Base-by-base conservation (phyloP, 2,797 vertebrate species). In the Eutrigla gurnardus region DNA sequence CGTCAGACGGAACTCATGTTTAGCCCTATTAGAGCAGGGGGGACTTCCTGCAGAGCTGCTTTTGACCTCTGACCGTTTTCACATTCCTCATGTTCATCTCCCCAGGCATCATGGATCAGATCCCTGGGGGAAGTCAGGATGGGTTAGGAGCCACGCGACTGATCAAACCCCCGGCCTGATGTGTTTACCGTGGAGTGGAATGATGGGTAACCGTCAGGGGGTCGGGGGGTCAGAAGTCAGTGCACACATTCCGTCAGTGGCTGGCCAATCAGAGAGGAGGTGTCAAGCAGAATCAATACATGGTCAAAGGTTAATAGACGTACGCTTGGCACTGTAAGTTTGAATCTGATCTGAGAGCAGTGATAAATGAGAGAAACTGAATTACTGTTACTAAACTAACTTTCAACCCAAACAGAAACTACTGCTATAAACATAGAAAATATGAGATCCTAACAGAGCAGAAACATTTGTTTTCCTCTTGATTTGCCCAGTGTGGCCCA, bases 91-190 rank as follows among this genome's bases (percentile, higher is more conserved):
- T 37, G 53, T 80, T 74, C 33, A 52, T 71, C 46, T 65, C 50
- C 40, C 67, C 6, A 39, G 50, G 53, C 50, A n/a, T 78, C 72
- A 11, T 43, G 74, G 69, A 69, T 73, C 57, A 60, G 57, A 74
- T 78, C 67, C 42, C 35, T 0, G 36, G 53, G 79, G 75, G 59
- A 73, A 82, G 86, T 89, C 85, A 65, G 73, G 47, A 68, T 53
- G 46, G 49, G 81, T 91, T 86, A 81, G 78, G 69, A 81, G 72
- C 57, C 88, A 88, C 67, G 8, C 73, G 70, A 78, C 76, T 86
- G 90, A 89, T 86, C 86, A 87, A 91, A 83, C 84, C 66, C 18
- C 8, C 8, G 40, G 17, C 50, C 83, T 81, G 54, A 70, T 84
- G 70, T n/a, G n/a, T n/a, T n/a, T n/a, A 84, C 89, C 55, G 75